phyloP scores from a whole-genome alignment of 2,113 vertebrate species.

The Serinus canaria region DNA sequence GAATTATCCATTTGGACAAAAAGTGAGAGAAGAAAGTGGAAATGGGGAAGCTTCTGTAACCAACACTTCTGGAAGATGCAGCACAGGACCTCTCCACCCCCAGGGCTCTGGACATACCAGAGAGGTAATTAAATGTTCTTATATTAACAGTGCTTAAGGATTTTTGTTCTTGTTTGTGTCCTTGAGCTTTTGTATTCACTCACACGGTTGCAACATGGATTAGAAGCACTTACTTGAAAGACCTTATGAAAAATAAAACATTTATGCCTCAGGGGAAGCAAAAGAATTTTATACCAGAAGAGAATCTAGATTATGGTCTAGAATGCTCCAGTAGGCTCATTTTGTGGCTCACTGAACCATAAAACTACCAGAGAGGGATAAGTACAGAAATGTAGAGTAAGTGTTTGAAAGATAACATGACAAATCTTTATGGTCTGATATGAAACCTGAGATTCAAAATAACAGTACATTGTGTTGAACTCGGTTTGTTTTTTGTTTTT shows the following conservation, averaged over 20 bases:
- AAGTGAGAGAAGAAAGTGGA: neutral
- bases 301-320: neutral
- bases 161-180: neutral
- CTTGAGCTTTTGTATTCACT: neutral
- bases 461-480: neutral
- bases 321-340: neutral
- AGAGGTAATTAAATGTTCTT: constrained; percentile 20
- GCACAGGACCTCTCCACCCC: neutral
- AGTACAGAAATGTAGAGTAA: neutral
- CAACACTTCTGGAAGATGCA: neutral
- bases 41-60: neutral
- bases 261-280: neutral
- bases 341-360: neutral
- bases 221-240: constrained; percentile 8
- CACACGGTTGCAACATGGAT: neutral
- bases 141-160: neutral
- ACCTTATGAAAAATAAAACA: neutral
- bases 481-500: neutral
- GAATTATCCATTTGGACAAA: neutral
- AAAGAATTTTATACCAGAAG: neutral
- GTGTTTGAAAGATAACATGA: neutral
- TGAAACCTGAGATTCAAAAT: neutral
- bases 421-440: neutral
- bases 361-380: neutral
- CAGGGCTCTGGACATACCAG: neutral